phyloP scores from a whole-genome alignment of 2,113 vertebrate genomes.

The Eptesicus fuscus region DNA sequence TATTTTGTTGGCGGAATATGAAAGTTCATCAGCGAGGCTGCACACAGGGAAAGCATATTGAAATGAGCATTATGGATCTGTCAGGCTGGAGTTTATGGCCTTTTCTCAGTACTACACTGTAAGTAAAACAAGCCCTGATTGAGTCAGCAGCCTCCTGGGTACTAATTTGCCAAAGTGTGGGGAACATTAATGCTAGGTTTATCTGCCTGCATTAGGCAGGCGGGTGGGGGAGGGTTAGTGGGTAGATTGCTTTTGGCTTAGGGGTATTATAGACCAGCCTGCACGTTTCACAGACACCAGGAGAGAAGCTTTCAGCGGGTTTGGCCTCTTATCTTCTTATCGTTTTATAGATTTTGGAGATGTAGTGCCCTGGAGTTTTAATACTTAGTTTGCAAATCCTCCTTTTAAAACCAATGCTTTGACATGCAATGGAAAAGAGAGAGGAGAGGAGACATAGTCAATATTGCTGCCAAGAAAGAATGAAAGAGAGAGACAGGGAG shows the following conservation, averaged over 20 bases:
- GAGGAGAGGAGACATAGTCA: slow-evolving; percentile 27
- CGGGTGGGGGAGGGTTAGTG: slow-evolving; percentile 61
- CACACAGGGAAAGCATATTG: slow-evolving; percentile 80
- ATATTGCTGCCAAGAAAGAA: slow-evolving; percentile 21
- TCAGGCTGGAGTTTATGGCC: slow-evolving; percentile 80
- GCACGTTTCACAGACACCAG: slow-evolving; percentile 75
- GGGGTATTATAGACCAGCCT: slow-evolving; percentile 72
- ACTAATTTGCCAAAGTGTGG: slow-evolving; percentile 80
- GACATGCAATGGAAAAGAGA: slow-evolving; percentile 65
- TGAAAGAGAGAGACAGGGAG: background rate
- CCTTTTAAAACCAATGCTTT: slow-evolving; percentile 55
- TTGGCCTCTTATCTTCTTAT: slow-evolving; percentile 81
- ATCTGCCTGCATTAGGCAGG: slow-evolving; percentile 71
- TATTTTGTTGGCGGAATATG: slow-evolving; percentile 74
- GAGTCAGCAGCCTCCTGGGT: slow-evolving; percentile 83
- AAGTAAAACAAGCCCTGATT: slow-evolving; percentile 85
- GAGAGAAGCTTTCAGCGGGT: slow-evolving; percentile 71
- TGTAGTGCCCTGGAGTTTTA: slow-evolving; percentile 79
- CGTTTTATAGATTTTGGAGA: slow-evolving; percentile 80
- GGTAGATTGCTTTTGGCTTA: slow-evolving; percentile 81
- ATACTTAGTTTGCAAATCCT: slow-evolving; percentile 69
- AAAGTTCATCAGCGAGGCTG: slow-evolving; percentile 77
- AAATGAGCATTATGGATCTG: slow-evolving; percentile 79
- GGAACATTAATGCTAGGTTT: slow-evolving; percentile 83
- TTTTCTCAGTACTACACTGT: slow-evolving; percentile 79